Conservation (phyloP, 2,888 invertebrate species). For the Nemurella pictetii region DNA sequence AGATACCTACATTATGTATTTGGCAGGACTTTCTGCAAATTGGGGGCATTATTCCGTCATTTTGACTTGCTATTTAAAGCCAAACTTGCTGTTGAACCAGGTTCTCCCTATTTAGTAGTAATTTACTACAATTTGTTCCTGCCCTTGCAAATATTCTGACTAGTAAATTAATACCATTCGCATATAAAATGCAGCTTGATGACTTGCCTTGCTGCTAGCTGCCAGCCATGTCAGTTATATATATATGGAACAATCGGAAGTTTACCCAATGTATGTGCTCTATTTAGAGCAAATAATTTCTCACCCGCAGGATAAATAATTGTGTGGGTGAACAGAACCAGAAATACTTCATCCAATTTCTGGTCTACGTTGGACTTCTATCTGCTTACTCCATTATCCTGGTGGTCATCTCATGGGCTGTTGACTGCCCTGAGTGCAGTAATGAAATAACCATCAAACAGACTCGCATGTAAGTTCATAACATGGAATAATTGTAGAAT, state of each 20-base stretch:
- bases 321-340: constrained; percentile 92
- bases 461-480: constrained; percentile 68
- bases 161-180: too few species aligned
- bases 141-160: too few species aligned
- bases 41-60: too few species aligned
- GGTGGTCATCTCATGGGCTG: constrained; percentile 72
- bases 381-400: constrained; percentile 69
- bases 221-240: neutral
- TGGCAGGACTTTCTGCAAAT: too few species aligned
- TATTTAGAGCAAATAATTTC: neutral
- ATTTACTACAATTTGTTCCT: too few species aligned
- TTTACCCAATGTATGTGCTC: constrained; percentile 28
- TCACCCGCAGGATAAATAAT: constrained; percentile 75
- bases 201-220: neutral
- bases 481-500: neutral
- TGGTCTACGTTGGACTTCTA: constrained; percentile 74
- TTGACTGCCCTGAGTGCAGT: constrained; percentile 68
- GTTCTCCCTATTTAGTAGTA: too few species aligned
- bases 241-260: neutral
- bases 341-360: constrained; percentile 88
- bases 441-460: constrained; percentile 68
- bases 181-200: neutral
- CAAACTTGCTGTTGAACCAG: too few species aligned
- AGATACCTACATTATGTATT: too few species aligned
- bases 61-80: too few species aligned